These are phyloP conservation scores for Perizoma affinitatum DNA, from an alignment of 2,888 invertebrate genomes.

Conservation along the genomic window DNA sequence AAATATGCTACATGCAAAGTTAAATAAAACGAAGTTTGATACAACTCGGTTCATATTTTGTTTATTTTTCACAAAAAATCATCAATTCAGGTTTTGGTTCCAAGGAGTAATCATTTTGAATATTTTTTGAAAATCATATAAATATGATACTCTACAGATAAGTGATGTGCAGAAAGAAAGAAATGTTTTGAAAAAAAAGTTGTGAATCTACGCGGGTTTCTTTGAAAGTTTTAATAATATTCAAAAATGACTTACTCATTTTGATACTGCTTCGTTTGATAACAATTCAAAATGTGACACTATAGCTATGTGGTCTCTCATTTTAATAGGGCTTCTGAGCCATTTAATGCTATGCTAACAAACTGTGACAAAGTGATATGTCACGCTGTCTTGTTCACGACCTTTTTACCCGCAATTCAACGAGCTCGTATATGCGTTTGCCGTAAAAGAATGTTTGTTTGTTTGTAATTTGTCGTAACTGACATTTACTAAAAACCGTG, in stretches of 20 bases:
- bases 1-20: not conserved
- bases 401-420: not conserved
- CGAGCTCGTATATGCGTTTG: too few species aligned
- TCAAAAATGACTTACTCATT: slow-evolving; percentile 11
- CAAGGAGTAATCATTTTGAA: slow-evolving; percentile 21
- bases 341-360: slow-evolving; percentile 34
- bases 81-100: slow-evolving; percentile 36
- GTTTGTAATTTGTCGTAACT: too few species aligned
- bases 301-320: slow-evolving; percentile 3
- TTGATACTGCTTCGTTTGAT: slow-evolving; percentile 6
- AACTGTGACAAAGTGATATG: slow-evolving; percentile 29
- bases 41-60: slow-evolving; percentile 8
- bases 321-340: slow-evolving; percentile 24
- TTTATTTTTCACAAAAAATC: slow-evolving; percentile 14
- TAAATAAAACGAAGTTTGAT: not conserved
- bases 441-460: too few species aligned
- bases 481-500: too few species aligned
- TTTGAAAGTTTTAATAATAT: not conserved
- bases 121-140: too few species aligned
- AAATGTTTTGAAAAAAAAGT: too few species aligned
- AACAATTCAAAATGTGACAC: slow-evolving; percentile 16
- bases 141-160: too few species aligned
- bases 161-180: too few species aligned
- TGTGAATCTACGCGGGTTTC: too few species aligned
- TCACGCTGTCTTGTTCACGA: slow-evolving; percentile 32